phyloP scores from a whole-genome alignment of 2,797 vertebrate species.

The Pseudomugil tenellus region DNA sequence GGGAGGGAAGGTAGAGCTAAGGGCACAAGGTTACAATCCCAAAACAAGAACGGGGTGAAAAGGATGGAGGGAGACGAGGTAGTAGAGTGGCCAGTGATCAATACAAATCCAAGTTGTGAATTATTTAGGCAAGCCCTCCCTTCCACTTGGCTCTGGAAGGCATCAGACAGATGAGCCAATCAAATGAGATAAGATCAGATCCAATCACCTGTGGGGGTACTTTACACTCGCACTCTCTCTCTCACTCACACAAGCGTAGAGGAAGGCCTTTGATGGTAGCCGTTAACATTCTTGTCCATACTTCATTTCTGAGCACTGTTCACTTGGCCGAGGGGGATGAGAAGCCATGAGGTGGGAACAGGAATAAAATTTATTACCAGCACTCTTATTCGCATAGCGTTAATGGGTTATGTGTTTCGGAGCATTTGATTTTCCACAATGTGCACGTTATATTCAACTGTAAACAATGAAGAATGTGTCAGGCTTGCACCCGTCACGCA shows the following conservation, averaged over 20 bases:
- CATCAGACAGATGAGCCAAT: constrained; percentile 74
- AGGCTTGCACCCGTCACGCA: constrained; percentile 6
- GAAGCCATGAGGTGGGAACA: constrained; percentile 53
- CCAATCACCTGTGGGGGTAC: constrained; percentile 75
- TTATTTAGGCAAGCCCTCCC: constrained; percentile 79
- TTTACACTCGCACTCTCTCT: constrained; percentile 42
- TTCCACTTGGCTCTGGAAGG: constrained; percentile 53
- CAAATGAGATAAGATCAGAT: constrained; percentile 71
- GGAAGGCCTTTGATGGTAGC: constrained; percentile 80
- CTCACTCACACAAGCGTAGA: constrained; percentile 54
- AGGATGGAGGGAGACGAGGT: constrained; percentile 50
- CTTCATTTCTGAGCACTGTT: constrained; percentile 71
- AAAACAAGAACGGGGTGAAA: constrained; percentile 46
- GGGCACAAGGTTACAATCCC: constrained; percentile 68
- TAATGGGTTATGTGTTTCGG: constrained; percentile 24
- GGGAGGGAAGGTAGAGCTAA: constrained; percentile 43
- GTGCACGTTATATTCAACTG: constrained; percentile 16
- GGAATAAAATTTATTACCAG: constrained; percentile 51
- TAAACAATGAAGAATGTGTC: constrained; percentile 41
- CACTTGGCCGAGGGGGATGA: constrained; percentile 60
- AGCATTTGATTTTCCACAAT: constrained; percentile 2
- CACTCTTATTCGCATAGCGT: constrained; percentile 46
- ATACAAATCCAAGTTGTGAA: constrained; percentile 83
- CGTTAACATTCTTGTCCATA: constrained; percentile 83
- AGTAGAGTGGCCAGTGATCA: constrained; percentile 70